Evolutionary conservation across 2,113 vertebrate genomes (phyloP), one percentile per base, ranked within the genome.

Genomic region (Cacatua alba): DNA sequence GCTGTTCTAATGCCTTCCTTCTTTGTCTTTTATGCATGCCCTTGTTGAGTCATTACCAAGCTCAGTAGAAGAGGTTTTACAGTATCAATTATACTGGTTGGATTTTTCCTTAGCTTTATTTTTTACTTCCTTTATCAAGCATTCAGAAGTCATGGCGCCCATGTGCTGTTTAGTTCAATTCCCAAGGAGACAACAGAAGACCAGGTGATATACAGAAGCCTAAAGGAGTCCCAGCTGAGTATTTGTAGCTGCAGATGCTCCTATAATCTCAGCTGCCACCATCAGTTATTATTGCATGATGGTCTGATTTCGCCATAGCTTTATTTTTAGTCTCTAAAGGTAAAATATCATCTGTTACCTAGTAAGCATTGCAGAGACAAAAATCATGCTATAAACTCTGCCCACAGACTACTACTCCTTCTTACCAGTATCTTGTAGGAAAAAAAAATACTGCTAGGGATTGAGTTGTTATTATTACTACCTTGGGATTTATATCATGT

Each of bases 121-220:
- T 90, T 95, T 71, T n/a, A 44, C 35, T 89, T 89, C 52, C 80
- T 90, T 86, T 83, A 88, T 74, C 46, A 53, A 81, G 68, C 46
- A 48, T 76, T 89, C 65, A 84, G 69, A 84, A 94, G 64, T 77
- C 91, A 91, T 64, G 80, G 92, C 81, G 75, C 92, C 86, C 95
- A 84, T 84, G 90, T 74, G 88, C 86, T 59, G 46, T 88, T 82
- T 52, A 64, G 39, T 57, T 65, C 77, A 60, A 82, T 85, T 94
- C 88, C 85, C 90, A 76, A 82, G 63, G 52, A 86, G 67, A 77
- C 48, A 85, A 85, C 1, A 93, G 62, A 90, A 92, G 85, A 83
- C 82, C 82, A 93, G 71, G 57, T 91, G 89, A 95, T 52, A 74
- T 64, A 71, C 65, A 76, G 83, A 92, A 86, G 69, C 83, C 65